A percentile compares a stretch with the other conserved stretches of the same genome.
Conservation (phyloP, 1,140 invertebrate species). For the Trinorchestia longiramus region DNA sequence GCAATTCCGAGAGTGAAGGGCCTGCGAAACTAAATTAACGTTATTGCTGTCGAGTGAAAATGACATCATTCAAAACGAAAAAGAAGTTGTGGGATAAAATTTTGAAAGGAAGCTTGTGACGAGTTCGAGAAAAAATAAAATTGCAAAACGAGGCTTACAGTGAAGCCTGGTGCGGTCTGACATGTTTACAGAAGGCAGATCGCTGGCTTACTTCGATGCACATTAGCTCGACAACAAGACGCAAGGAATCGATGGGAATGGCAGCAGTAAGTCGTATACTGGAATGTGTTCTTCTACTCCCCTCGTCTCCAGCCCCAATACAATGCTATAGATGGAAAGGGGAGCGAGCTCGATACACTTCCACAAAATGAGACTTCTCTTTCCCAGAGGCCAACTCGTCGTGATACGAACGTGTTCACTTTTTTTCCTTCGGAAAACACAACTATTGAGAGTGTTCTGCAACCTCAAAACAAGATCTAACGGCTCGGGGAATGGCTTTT, state of each 20-base stretch:
- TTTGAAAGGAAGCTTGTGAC: neutral
- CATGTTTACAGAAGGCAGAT: slow-evolving; percentile 37
- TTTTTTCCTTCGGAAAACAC: neutral
- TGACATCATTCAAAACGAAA: neutral
- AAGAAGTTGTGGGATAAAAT: neutral
- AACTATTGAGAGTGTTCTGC: neutral
- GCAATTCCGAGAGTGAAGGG: neutral
- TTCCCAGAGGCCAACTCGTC: neutral
- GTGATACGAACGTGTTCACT: neutral
- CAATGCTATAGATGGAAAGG: slow-evolving; percentile 43
- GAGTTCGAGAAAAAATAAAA: neutral
- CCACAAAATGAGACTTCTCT: slow-evolving; percentile 25
- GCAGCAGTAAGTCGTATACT: slow-evolving; percentile 42
- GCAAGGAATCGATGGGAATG: slow-evolving; percentile 50
- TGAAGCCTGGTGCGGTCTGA: neutral
- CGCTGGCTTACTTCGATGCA: neutral
- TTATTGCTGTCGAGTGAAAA: neutral
- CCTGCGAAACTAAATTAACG: neutral
- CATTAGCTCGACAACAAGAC: slow-evolving; percentile 45
- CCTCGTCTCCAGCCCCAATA: slow-evolving; percentile 42
- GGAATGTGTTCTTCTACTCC: slow-evolving; percentile 28
- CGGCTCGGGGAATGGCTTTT: neutral
- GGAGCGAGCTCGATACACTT: slow-evolving; percentile 38
- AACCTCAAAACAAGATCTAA: neutral
- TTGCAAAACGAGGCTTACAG: neutral